A percentile compares a stretch with the other conserved stretches of the same genome.
Conservation (phyloP, 2,797 vertebrate genomes). For the Notolabrus celidotus region DNA sequence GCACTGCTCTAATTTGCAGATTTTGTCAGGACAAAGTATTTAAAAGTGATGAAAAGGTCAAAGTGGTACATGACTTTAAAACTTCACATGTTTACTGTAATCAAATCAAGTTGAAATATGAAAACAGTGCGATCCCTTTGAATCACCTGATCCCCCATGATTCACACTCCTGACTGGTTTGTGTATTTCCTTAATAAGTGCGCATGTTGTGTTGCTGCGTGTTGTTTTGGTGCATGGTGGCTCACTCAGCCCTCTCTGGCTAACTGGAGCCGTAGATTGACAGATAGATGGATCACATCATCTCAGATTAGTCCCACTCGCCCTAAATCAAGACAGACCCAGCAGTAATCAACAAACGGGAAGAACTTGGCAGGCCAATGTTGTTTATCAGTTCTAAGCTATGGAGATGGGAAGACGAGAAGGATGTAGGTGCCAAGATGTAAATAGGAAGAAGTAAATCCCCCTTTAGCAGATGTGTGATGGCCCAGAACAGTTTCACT, state of each 20-base stretch:
- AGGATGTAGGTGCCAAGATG: conserved; percentile 72
- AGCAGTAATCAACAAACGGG: conserved; percentile 72
- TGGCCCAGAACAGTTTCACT: conserved; percentile 51
- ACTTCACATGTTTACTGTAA: background rate
- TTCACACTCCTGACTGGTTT: conserved; percentile 12
- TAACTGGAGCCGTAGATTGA: conserved; percentile 61
- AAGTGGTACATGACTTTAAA: background rate
- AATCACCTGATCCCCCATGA: conserved; percentile 3
- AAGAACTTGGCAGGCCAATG: conserved; percentile 71
- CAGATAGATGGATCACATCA: conserved; percentile 66
- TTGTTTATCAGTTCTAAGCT: conserved; percentile 76
- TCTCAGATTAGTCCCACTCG: conserved; percentile 71
- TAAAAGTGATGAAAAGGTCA: background rate
- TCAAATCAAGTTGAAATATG: conserved; percentile 2
- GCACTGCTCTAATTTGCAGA: background rate
- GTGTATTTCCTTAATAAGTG: conserved; percentile 19
- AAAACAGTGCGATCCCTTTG: conserved; percentile 3
- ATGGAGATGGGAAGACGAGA: conserved; percentile 64
- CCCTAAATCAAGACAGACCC: conserved; percentile 72
- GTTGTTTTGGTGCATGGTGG: background rate
- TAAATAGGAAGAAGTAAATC: conserved; percentile 77
- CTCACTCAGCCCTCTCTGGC: conserved; percentile 33
- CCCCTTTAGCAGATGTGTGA: conserved; percentile 71
- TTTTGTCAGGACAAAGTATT: background rate
- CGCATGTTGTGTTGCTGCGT: background rate